Conservation (phyloP, 2,797 vertebrate species). For the Clamator glandarius region DNA sequence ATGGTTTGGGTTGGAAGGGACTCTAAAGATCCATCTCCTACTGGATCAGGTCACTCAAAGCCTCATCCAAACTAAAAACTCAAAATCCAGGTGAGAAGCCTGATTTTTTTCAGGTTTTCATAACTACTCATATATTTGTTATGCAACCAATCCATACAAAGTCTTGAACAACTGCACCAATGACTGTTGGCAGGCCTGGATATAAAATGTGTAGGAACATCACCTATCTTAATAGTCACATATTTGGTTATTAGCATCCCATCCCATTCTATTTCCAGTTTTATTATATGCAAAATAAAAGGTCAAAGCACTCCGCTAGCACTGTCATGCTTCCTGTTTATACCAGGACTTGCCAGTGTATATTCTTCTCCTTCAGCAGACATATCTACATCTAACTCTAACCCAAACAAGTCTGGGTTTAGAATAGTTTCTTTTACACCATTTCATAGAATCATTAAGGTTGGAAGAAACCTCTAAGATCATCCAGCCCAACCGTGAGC, state of each 20-base stretch:
- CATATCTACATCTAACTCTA: accelerated
- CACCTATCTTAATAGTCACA: accelerated
- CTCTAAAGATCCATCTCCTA: no score
- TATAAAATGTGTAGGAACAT: neutral
- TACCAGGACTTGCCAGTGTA: accelerated
- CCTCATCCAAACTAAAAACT: no score
- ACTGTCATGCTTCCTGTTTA: neutral
- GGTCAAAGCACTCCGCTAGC: neutral
- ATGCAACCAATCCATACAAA: accelerated
- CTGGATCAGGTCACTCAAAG: no score
- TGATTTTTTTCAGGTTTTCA: neutral
- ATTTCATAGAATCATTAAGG: no score
- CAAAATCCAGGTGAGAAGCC: neutral
- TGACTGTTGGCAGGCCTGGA: accelerated
- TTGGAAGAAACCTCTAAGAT: no score
- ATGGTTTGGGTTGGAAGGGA: no score
- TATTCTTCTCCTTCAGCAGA: neutral
- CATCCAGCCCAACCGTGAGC: no score
- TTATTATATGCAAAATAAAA: neutral
- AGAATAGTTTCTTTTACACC: neutral
- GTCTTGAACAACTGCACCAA: neutral
- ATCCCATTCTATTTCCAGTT: neutral
- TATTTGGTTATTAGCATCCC: neutral
- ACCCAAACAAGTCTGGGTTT: neutral
- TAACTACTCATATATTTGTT: neutral